Evolutionary conservation across 2,113 vertebrate species (phyloP), one percentile per base, ranked within the genome.

Genomic region (Steatornis caripensis): DNA sequence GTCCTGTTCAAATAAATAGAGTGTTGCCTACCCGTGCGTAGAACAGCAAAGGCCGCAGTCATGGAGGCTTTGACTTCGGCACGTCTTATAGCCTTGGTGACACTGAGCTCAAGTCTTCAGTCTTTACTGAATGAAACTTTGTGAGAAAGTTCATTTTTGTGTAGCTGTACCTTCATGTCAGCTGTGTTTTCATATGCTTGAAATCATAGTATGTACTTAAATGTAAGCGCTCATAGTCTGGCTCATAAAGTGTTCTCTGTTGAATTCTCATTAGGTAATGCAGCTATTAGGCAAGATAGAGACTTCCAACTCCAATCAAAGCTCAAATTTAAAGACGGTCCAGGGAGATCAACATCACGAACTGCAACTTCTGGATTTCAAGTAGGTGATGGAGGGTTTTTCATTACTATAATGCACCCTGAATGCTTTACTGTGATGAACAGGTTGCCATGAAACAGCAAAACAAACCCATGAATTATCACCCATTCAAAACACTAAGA

Each of bases 341-440:
- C 96, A 97, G 74, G 97, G 97, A 91, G 97, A 99, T 69, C 97
- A 98, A 80, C 98, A 89, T 9, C 97, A 96, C 5, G 95, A 98
- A 96, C 83, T 99, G 82, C 97, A 98, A 66, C 91, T 98, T 94
- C 96, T 98, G 96, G 98, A 99, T 93, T 97, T 98, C 95, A 99
- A 97, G 98, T 99, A 97, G 96, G 98, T 97, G 90, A 95, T 72
- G 46, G 53, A 94, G 87, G 39, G 57, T 77, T 98, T 97, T 97
- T 87, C 93, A 95, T 95, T 94, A 71, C 70, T 65, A 87, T 96
- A 96, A 90, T 97, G 85, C 61, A 84, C 80, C 62, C 57, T 20
- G 41, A 96, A 66, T 32, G 7, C 37, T 91, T 97, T 78, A 65
- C 43, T 37, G 53, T 92, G 91, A 78, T 75, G 84, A 97, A 75